Base-by-base conservation (phyloP, 2,888 invertebrate species). In the Penaeus monodon region DNA sequence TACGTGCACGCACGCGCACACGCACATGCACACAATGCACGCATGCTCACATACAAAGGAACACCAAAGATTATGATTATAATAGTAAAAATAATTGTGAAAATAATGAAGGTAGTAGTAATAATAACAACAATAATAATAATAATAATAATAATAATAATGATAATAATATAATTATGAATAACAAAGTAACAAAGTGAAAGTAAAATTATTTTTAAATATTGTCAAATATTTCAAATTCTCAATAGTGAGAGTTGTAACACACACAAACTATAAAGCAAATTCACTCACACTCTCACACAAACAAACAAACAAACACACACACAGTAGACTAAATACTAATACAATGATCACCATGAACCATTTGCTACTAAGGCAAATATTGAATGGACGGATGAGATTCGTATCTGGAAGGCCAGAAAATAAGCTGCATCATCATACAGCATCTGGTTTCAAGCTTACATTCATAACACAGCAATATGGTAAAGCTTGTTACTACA, bases 381-480 rank as follows among this genome's bases (percentile, higher is more conserved):
- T 74, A 78, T 76, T 84, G 76, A 77, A 29, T 84, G 84, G 84
- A 84, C 84, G 84, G 84, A 84, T 84, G 68, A 84, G 70, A 84
- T 29, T 65, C 84, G 57, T 78, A 84, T 77, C 77, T 80, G 80
- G 65, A 80, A 80, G 66, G 65, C 80, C 80, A 17, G 79, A 80
- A 80, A 33, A 12, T 24, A 66, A 14, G 29, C 27, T 66, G 29
- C 22, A 44, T 38, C 64, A 80, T 64, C 24, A 66, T 66, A 33
- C 80, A 65, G 64, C 24, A 80, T 64, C 64, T 79, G 57, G 57
- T 57, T 57, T 57, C 57, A 57, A 57, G 57, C 57, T 57, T 57
- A 57, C 14, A 57, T 57, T 57, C 57, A 57, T 57, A 57, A 57
- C 57, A 57, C 57, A 57, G 57, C 57, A 57, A 57, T 57, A 57